Evolutionary conservation across 2,797 vertebrate genomes (phyloP).

Genomic region (Diplodus sargus): DNA sequence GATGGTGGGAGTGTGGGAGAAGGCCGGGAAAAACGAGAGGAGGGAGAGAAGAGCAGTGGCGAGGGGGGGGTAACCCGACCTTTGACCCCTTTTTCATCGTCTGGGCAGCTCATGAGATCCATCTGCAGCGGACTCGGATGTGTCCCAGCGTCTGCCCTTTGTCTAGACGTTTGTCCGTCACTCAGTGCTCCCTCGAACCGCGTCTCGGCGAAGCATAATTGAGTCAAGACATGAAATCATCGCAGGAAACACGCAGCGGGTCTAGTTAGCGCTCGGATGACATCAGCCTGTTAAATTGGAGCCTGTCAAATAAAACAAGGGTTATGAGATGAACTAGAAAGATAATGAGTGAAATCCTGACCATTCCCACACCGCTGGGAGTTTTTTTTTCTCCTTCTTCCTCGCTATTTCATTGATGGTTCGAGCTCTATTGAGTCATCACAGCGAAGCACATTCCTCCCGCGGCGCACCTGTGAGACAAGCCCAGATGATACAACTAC

Average conservation of each 20-base stretch:
- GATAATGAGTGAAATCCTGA: constrained; percentile 59
- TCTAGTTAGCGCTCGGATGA: constrained; percentile 45
- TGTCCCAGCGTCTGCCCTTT: constrained; percentile 30
- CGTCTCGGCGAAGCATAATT: constrained; percentile 40
- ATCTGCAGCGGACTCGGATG: constrained; percentile 38
- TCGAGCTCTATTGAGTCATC: constrained; percentile 69
- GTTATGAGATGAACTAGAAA: constrained; percentile 58
- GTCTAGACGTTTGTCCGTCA: constrained; percentile 55
- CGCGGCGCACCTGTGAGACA: constrained; percentile 73
- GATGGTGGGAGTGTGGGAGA: constrained; percentile 72
- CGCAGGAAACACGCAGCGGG: constrained; percentile 42
- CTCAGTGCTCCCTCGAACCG: constrained; percentile 7
- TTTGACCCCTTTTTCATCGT: constrained; percentile 56
- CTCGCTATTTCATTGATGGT: constrained; percentile 51
- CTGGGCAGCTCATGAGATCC: constrained; percentile 43
- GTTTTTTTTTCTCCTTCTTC: not conserved
- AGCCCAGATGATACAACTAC: constrained; percentile 63
- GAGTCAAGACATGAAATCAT: constrained; percentile 67
- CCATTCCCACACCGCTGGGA: constrained; percentile 30
- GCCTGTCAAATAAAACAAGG: constrained; percentile 58
- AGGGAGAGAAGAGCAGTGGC: constrained; percentile 8
- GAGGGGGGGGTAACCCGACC: constrained; percentile 38
- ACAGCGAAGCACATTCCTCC: constrained; percentile 71
- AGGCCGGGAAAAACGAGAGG: constrained; percentile 34
- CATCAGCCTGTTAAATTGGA: constrained; percentile 63